These are phyloP conservation scores for Papilio polyxenes DNA, from an alignment of 1,140 invertebrate genomes.

Conservation along the genomic window DNA sequence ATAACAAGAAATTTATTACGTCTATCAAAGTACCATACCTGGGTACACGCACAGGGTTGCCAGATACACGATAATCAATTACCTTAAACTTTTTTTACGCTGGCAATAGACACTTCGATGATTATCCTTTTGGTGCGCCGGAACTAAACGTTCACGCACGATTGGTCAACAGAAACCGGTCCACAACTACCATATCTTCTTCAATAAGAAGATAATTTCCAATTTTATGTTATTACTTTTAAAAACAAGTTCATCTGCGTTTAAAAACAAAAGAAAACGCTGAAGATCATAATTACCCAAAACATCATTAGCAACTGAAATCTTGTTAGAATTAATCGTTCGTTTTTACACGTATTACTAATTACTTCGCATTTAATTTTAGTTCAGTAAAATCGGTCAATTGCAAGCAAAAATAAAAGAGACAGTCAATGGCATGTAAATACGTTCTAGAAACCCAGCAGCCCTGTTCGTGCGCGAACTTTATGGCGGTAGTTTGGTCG, in stretches of 20 bases:
- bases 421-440: not conserved
- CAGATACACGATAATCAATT: not conserved
- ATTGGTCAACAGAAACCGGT: not conserved
- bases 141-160: slow-evolving; percentile 21
- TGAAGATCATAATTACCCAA: not conserved
- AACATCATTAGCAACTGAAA: not conserved
- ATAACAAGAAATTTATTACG: slow-evolving; percentile 30
- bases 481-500: slow-evolving; percentile 24
- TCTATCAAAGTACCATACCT: slow-evolving; percentile 17
- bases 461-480: slow-evolving; percentile 25
- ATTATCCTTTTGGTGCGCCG: slow-evolving; percentile 18
- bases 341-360: not conserved
- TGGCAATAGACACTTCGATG: not conserved
- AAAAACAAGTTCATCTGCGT: not conserved
- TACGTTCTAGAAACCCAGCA: slow-evolving; percentile 6
- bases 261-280: not conserved
- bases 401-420: not conserved
- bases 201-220: not conserved
- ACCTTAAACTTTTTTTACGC: not conserved
- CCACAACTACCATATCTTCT: not conserved
- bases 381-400: not conserved
- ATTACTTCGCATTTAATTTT: not conserved
- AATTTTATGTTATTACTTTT: not conserved
- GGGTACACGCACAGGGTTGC: not conserved
- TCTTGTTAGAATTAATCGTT: not conserved